A percentile compares a stretch with the other conserved stretches of the same genome.
Conservation (phyloP, 2,113 vertebrate species). For the Toxostoma redivivum region DNA sequence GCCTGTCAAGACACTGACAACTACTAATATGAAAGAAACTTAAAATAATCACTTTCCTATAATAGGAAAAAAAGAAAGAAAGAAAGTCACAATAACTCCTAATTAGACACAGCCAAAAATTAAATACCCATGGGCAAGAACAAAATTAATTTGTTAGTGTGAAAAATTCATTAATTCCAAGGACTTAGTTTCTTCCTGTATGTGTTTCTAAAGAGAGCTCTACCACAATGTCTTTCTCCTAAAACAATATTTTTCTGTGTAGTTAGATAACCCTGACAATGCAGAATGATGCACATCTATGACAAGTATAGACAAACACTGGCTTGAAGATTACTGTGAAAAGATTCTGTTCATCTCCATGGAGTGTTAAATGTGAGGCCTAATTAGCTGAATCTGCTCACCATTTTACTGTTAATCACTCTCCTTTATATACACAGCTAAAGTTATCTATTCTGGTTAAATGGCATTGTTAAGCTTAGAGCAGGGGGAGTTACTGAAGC, state of each 20-base stretch:
- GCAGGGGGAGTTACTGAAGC: neutral
- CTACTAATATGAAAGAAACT: neutral
- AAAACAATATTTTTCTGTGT: neutral
- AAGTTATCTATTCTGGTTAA: neutral
- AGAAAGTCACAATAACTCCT: neutral
- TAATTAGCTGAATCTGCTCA: neutral
- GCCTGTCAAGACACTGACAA: neutral
- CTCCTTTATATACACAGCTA: neutral
- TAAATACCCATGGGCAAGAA: neutral
- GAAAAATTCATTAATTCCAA: neutral
- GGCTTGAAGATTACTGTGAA: neutral
- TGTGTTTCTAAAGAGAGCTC: neutral
- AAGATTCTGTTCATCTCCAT: neutral
- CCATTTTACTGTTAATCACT: neutral
- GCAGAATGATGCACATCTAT: neutral
- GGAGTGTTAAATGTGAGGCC: neutral
- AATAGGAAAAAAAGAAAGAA: neutral
- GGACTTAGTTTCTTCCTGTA: neutral
- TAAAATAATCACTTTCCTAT: neutral
- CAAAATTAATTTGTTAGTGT: neutral
- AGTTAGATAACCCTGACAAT: neutral
- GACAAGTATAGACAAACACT: neutral
- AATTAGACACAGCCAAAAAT: neutral
- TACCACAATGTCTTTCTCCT: neutral
- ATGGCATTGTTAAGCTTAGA: neutral